Percentiles rank a stretch among this genome's conserved stretches.
Conservation (phyloP, 2,113 vertebrate genomes). For the Turnix velox region DNA sequence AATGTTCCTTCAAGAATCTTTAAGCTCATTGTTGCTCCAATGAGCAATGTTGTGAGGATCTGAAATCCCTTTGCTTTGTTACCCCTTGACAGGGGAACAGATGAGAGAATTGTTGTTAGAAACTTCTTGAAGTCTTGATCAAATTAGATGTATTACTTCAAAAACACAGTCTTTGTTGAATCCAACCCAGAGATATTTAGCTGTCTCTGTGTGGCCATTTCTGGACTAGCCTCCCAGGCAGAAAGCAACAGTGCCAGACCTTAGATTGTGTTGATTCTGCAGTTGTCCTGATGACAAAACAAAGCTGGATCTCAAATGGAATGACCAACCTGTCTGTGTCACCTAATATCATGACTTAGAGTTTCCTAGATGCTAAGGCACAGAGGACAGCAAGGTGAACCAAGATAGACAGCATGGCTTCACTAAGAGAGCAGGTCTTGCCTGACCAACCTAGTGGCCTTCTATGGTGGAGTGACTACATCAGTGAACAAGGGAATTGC, state of each 20-base stretch:
- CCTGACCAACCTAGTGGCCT: background rate
- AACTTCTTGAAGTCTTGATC: background rate
- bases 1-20: background rate
- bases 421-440: background rate
- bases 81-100: background rate
- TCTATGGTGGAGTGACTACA: background rate
- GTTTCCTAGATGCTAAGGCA: background rate
- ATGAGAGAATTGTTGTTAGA: background rate
- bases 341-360: background rate
- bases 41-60: background rate
- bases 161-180: background rate
- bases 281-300: background rate
- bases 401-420: background rate
- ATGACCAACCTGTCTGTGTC: background rate
- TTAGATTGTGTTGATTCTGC: background rate
- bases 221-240: background rate
- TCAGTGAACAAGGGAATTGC: background rate
- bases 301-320: background rate
- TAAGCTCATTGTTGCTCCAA: background rate
- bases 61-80: background rate
- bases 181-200: background rate
- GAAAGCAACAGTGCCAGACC: background rate
- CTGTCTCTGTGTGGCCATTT: background rate
- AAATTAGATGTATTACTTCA: background rate
- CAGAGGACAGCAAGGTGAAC: background rate